Percentiles rank a stretch among this genome's conserved stretches.
phyloP scores from a whole-genome alignment of 2,888 invertebrate species.

The Alcis repandata region DNA sequence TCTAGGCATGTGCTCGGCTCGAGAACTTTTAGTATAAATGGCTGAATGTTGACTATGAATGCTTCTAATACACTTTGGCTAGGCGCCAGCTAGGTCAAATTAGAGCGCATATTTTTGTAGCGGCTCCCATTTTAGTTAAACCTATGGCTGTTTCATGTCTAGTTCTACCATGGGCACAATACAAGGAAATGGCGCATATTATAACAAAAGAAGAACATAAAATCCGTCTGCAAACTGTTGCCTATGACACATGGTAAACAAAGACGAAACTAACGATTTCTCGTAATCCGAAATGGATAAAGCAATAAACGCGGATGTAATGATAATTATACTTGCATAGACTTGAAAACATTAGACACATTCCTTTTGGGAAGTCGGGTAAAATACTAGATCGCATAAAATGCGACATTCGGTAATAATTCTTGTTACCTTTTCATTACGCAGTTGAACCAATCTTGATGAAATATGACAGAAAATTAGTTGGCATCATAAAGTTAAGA shows the following conservation, averaged over 20 bases:
- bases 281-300: too few species aligned
- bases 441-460: not conserved
- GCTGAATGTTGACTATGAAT: slow-evolving; percentile 47
- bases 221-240: not conserved
- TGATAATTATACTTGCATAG: too few species aligned
- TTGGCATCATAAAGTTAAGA: not conserved
- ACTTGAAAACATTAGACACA: too few species aligned
- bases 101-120: slow-evolving; percentile 63
- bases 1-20: slow-evolving; percentile 39
- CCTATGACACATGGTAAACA: too few species aligned
- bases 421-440: not conserved
- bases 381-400: not conserved
- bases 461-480: not conserved
- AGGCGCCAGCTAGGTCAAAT: slow-evolving; percentile 75
- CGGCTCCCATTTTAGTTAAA: slow-evolving; percentile 58
- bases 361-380: too few species aligned
- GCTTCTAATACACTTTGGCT: slow-evolving; percentile 69
- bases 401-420: not conserved
- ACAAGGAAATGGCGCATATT: not conserved
- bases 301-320: too few species aligned
- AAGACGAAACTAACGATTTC: too few species aligned
- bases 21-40: slow-evolving; percentile 48
- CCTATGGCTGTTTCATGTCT: slow-evolving; percentile 18
- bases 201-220: not conserved
- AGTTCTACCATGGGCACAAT: slow-evolving; percentile 5